These are phyloP conservation scores for Gnathonemus longibarbis DNA, from an alignment of 2,113 vertebrate species.

Conservation along the genomic window DNA sequence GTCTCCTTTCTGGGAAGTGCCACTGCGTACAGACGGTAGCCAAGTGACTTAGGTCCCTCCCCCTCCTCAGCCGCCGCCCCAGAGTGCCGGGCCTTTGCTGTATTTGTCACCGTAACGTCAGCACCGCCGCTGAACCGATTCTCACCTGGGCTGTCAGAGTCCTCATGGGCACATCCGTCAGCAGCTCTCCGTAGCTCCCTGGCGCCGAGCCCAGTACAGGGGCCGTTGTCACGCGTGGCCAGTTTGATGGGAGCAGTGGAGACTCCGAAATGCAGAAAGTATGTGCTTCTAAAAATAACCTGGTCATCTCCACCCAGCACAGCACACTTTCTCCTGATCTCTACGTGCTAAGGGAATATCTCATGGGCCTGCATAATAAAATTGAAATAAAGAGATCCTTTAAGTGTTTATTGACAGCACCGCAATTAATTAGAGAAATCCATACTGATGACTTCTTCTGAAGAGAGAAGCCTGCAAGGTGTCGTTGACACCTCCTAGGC, in stretches of 20 bases:
- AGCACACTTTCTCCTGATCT: slow-evolving; percentile 22
- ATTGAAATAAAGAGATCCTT: slow-evolving; percentile 50
- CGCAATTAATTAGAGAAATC: slow-evolving; percentile 50
- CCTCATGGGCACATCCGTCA: slow-evolving; percentile 66
- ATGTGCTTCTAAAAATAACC: slow-evolving; percentile 59
- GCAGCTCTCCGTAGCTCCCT: slow-evolving; percentile 51
- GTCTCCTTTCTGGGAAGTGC: neutral
- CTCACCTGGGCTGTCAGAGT: slow-evolving; percentile 70
- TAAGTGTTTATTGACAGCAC: slow-evolving; percentile 44
- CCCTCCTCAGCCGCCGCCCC: slow-evolving; percentile 24
- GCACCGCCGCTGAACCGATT: slow-evolving; percentile 54
- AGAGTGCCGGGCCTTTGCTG: slow-evolving; percentile 25
- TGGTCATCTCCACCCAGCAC: slow-evolving; percentile 3
- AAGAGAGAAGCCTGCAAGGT: slow-evolving; percentile 40
- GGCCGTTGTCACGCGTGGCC: slow-evolving; percentile 59
- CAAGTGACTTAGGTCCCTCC: neutral
- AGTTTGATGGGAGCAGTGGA: slow-evolving; percentile 55
- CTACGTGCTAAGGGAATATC: slow-evolving; percentile 33
- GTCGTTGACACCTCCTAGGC: slow-evolving; percentile 5
- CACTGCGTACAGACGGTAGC: neutral
- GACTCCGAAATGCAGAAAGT: slow-evolving; percentile 47
- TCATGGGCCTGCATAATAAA: slow-evolving; percentile 52
- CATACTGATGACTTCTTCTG: slow-evolving; percentile 42
- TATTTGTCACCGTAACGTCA: slow-evolving; percentile 59
- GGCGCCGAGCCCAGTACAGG: slow-evolving; percentile 58